Evolutionary conservation across 2,888 invertebrate genomes (phyloP), one percentile per base, ranked within the genome.

Genomic region (Phoronis australis): DNA sequence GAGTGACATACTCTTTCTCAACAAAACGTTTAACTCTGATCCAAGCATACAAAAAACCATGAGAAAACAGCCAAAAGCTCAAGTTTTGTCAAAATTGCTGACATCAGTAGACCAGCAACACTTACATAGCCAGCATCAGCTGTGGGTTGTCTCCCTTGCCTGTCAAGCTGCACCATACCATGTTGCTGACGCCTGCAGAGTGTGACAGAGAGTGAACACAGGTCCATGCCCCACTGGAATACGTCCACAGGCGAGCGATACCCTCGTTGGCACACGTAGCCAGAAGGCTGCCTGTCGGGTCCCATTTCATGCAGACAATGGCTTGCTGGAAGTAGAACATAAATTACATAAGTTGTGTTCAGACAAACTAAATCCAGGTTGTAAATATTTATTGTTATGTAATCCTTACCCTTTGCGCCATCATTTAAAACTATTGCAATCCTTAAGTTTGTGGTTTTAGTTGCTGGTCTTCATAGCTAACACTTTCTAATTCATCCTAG

Each of bases 121-220:
- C n/a, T 48, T 46, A 71, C 71, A 69, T 63, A 9, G 73, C 71
- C 39, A 73, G 44, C 57, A 73, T 55, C 0, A 73, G 61, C 22
- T 50, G 53, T 47, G 69, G 67, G n/a, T 59, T 55, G 6, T 69
- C 65, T 27, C 65, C 66, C 56, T 66, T 63, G 54, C 82, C 82
- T 1, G 80, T 69, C 21, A 80, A 45, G 3, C 80, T 78, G 21
- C 83, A 83, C 83, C 83, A 84, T 39, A 77, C 75, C 18, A 82
- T 55, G 39, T 76, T 74, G 1, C 79, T 69, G 1, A 82, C 81
- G 50, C 80, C 76, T 47, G 79, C 69, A 1, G 75, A 66, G 58
- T 81, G 80, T n/a, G 68, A 62, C 3, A 83, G 66, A 3, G 69
- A 73, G 52, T 80, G 75, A 3, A 78, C 60, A 44, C 80, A 69